A percentile compares a stretch with the other conserved stretches of the same genome.
These are phyloP conservation scores for Leptopilina drosophilae DNA, from an alignment of 2,888 invertebrate genomes.

Conservation along the genomic window DNA sequence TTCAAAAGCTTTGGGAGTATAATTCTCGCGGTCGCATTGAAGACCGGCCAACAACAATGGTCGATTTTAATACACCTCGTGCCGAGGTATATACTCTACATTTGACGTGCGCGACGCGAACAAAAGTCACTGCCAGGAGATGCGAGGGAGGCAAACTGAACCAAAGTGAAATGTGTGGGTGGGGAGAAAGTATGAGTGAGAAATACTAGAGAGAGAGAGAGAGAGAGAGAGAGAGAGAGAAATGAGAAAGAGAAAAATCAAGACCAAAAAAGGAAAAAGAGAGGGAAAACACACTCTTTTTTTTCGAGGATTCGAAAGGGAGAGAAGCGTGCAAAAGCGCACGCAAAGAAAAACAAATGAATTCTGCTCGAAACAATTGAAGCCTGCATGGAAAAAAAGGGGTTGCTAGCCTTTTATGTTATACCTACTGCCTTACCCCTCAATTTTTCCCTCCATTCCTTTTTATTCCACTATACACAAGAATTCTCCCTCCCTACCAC, in stretches of 20 bases:
- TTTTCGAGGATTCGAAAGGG: conserved; percentile 45
- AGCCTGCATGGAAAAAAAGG: conserved; percentile 67
- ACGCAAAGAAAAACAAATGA: conserved; percentile 73
- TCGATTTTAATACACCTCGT: conserved; percentile 67
- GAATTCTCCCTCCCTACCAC: neutral
- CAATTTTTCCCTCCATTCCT: conserved; percentile 15
- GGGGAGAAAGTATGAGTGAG: conserved; percentile 42
- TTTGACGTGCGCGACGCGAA: conserved; percentile 65
- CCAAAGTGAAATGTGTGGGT: conserved; percentile 20
- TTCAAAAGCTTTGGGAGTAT: conserved; percentile 64
- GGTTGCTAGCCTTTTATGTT: conserved; percentile 73
- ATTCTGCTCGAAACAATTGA: conserved; percentile 73
- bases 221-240: conserved; percentile 37
- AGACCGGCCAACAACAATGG: conserved; percentile 64
- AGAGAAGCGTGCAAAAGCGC: conserved; percentile 66
- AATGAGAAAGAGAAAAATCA: conserved; percentile 40
- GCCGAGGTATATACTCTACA: conserved; percentile 49
- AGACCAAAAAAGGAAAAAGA: conserved; percentile 34
- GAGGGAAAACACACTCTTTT: conserved; percentile 5
- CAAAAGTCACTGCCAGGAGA: conserved; percentile 59
- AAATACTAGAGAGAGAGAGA: conserved; percentile 43
- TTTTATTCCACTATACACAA: too few relatives aligned
- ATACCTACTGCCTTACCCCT: conserved; percentile 52
- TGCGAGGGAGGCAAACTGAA: conserved; percentile 26
- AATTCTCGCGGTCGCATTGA: conserved; percentile 65